Percentiles rank a stretch among this genome's conserved stretches.
Conservation (phyloP, 2,888 invertebrate species). For the Eristalis pertinax region DNA sequence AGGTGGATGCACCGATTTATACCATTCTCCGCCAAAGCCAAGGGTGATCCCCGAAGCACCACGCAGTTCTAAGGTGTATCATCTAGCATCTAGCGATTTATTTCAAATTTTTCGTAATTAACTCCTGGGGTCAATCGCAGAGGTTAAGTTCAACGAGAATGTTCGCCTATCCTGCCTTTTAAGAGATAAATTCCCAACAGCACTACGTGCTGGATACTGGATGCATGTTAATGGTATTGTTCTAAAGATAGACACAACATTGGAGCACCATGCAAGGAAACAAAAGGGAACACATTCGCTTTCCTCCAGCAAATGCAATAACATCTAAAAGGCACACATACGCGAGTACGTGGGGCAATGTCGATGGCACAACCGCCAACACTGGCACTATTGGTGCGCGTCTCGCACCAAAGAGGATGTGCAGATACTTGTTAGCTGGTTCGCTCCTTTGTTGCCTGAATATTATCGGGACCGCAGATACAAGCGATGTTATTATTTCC, state of each 20-base stretch:
- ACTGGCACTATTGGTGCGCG: background rate
- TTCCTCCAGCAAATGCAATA: slow-evolving; percentile 9
- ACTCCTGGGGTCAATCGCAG: background rate
- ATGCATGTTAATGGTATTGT: background rate
- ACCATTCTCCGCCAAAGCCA: background rate
- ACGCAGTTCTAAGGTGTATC: background rate
- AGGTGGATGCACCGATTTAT: background rate
- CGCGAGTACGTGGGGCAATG: background rate
- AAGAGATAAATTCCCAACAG: background rate
- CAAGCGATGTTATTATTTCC: slow-evolving; percentile 22
- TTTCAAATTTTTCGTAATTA: slow-evolving; percentile 12
- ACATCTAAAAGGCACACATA: background rate
- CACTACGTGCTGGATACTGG: background rate
- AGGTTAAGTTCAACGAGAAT: background rate
- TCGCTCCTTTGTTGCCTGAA: slow-evolving; percentile 8
- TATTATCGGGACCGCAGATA: slow-evolving; percentile 18
- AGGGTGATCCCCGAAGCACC: background rate
- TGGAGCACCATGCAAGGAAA: background rate
- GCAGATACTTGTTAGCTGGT: slow-evolving; percentile 11
- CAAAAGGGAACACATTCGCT: slow-evolving; percentile 23
- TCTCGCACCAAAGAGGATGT: background rate
- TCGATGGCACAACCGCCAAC: background rate
- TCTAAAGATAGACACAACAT: background rate
- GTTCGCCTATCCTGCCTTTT: background rate
- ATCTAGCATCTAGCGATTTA: background rate